Conservation (phyloP, 2,113 vertebrate genomes). For the Phasianus colchicus region DNA sequence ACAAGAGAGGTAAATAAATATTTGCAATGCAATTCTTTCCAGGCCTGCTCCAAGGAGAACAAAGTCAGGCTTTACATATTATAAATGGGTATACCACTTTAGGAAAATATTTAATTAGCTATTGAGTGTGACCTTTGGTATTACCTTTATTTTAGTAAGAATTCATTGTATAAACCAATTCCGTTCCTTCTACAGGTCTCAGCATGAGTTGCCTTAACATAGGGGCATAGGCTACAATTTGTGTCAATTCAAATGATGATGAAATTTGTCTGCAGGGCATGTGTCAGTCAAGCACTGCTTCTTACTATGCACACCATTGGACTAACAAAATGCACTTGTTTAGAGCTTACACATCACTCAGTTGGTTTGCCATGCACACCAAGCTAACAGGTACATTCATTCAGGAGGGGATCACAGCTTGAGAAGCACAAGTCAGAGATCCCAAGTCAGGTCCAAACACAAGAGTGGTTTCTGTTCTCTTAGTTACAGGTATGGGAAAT, state of each 20-base stretch:
- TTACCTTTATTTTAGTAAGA: background rate
- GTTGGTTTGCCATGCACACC: background rate
- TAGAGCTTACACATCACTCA: background rate
- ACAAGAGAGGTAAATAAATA: constrained; percentile 39
- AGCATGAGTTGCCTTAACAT: background rate
- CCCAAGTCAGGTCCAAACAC: background rate
- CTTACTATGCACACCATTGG: background rate
- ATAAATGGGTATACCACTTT: background rate
- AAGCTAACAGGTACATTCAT: background rate
- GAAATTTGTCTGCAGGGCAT: constrained; percentile 2
- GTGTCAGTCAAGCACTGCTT: background rate
- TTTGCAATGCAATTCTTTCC: constrained; percentile 65
- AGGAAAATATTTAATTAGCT: constrained; percentile 53
- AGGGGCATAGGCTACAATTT: background rate
- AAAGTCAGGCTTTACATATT: constrained; percentile 26
- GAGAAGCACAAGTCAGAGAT: constrained; percentile 6
- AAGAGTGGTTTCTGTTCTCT: background rate
- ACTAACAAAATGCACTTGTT: background rate
- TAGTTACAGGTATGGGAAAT: background rate
- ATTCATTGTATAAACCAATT: background rate
- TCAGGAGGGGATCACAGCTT: background rate
- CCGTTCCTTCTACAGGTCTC: background rate
- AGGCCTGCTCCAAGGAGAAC: constrained; percentile 22
- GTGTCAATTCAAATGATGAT: background rate
- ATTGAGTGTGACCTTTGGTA: background rate